phyloP scores from a whole-genome alignment of 1,140 invertebrate genomes.

The Drosophila saltans region DNA sequence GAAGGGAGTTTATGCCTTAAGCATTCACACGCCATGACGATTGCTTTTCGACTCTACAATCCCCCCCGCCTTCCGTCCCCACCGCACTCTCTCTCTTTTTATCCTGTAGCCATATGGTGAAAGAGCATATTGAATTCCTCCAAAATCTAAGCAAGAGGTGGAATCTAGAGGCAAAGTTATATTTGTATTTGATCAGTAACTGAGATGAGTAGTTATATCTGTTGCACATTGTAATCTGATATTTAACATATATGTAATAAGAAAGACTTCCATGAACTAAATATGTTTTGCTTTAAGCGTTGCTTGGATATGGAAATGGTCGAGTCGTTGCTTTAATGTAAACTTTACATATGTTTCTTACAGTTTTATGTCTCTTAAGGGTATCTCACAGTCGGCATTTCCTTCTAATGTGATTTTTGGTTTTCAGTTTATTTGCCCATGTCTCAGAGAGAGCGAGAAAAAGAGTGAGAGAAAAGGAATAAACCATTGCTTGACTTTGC shows the following conservation, averaged over 20 bases:
- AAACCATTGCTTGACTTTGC: slow-evolving; percentile 2
- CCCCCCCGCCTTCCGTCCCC: neutral
- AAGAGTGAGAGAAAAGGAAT: neutral
- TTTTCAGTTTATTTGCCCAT: slow-evolving; percentile 2
- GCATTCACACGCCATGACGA: slow-evolving; percentile 12
- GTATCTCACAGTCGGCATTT: neutral
- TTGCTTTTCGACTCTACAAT: neutral
- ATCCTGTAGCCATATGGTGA: neutral
- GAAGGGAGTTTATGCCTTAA: slow-evolving; percentile 40
- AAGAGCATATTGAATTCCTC: neutral
- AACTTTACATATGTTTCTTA: no score
- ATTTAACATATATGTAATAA: no score
- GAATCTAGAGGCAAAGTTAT: neutral
- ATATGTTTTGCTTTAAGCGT: no score
- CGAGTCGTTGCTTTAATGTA: no score
- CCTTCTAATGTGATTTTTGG: neutral
- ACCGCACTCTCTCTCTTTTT: neutral
- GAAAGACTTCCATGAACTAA: no score
- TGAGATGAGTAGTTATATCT: neutral
- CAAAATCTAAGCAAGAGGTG: neutral
- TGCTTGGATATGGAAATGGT: no score
- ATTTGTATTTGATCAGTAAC: slow-evolving; percentile 1
- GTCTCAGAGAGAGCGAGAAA: neutral
- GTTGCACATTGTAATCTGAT: no score
- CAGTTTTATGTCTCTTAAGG: neutral